These are phyloP conservation scores for Temnothorax curvispinosus DNA, from an alignment of 1,140 invertebrate genomes.

Conservation along the genomic window DNA sequence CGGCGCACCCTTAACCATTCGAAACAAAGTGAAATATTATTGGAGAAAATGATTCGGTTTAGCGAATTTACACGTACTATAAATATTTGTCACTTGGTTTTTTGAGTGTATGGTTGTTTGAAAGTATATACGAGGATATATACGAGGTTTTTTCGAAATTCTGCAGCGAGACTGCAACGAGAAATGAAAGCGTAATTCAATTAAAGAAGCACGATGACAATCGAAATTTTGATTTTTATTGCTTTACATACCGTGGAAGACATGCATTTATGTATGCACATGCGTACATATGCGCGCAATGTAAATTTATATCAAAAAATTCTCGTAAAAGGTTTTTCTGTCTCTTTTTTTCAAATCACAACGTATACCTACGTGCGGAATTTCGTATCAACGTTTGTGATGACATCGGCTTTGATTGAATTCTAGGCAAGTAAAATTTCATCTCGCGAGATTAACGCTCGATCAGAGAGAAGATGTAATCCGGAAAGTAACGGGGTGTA, in stretches of 20 bases:
- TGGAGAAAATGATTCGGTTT: background rate
- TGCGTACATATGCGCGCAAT: background rate
- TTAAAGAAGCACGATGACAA: slow-evolving; percentile 3
- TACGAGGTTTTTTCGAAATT: background rate
- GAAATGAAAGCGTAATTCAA: slow-evolving; percentile 33
- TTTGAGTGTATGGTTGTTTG: no score
- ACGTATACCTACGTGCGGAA: background rate
- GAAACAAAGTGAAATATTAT: slow-evolving; percentile 2
- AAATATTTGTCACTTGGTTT: background rate
- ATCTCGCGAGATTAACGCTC: slow-evolving; percentile 44
- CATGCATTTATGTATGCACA: background rate
- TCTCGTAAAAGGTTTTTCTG: background rate
- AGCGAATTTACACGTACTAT: background rate
- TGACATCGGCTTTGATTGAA: slow-evolving; percentile 38
- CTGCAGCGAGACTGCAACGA: background rate
- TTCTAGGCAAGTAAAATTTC: slow-evolving; percentile 20
- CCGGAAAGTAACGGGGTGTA: slow-evolving; percentile 9
- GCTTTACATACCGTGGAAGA: background rate
- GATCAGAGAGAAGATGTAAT: slow-evolving; percentile 37
- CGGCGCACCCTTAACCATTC: background rate
- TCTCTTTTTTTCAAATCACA: background rate
- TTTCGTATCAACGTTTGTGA: background rate
- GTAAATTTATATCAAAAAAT: slow-evolving; percentile 30
- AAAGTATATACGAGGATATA: background rate
- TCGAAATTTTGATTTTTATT: slow-evolving; percentile 7